phyloP scores from a whole-genome alignment of 1,140 invertebrate species.

The Pogonomyrmex barbatus region DNA sequence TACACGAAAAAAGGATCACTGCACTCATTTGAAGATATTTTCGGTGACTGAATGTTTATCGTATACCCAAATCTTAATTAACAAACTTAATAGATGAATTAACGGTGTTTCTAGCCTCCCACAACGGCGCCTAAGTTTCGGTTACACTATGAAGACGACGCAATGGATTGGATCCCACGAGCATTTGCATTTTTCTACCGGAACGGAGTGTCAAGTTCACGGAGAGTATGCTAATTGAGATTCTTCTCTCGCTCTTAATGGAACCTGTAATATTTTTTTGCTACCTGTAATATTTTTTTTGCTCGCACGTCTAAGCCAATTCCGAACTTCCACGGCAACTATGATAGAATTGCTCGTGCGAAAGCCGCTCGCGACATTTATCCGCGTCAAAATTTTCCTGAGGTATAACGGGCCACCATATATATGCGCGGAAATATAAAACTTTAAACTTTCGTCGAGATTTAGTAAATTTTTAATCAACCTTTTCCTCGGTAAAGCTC shows the following conservation, averaged over 20 bases:
- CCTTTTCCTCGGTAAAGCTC: neutral
- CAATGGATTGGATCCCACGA: slow-evolving; percentile 69
- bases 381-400: neutral
- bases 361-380: neutral
- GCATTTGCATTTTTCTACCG: slow-evolving; percentile 74
- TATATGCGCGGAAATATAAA: neutral
- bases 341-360: neutral
- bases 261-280: slow-evolving; percentile 21
- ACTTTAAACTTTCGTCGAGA: neutral
- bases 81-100: slow-evolving; percentile 68
- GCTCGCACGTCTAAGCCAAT: neutral
- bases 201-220: slow-evolving; percentile 51
- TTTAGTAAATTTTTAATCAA: neutral
- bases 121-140: slow-evolving; percentile 61
- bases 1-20: slow-evolving; percentile 4
- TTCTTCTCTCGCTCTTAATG: neutral
- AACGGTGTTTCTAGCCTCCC: slow-evolving; percentile 62
- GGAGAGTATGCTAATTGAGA: slow-evolving; percentile 59
- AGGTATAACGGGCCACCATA: neutral
- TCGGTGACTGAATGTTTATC: slow-evolving; percentile 30
- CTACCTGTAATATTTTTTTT: too few relatives aligned
- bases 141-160: slow-evolving; percentile 33
- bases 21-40: slow-evolving; percentile 24
- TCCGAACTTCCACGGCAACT: neutral
- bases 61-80: slow-evolving; percentile 68